Evolutionary conservation across 2,113 vertebrate genomes (phyloP).

Genomic region (Paraplagusia blochii): DNA sequence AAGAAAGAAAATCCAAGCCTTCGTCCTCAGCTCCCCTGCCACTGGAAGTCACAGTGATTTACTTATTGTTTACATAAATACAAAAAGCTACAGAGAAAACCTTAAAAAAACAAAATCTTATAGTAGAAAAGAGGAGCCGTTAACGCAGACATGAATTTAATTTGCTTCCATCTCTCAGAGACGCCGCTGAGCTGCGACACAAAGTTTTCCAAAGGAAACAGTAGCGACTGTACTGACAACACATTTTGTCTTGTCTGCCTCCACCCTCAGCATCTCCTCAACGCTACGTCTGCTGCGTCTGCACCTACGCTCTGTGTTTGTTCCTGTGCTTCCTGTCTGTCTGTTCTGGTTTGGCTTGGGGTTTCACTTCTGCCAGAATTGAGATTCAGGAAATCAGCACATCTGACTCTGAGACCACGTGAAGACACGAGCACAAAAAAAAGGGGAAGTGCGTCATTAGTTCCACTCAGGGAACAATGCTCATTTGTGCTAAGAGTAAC

Average conservation of each 20-base stretch:
- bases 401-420: conserved; percentile 33
- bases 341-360: conserved; percentile 40
- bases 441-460: conserved; percentile 56
- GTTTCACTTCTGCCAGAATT: conserved; percentile 53
- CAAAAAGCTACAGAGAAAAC: not conserved
- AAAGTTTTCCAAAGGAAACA: conserved; percentile 9
- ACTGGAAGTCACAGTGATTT: not conserved
- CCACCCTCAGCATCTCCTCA: conserved; percentile 11
- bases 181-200: not conserved
- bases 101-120: too few relatives aligned
- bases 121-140: too few relatives aligned
- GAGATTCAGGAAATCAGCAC: conserved; percentile 62
- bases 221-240: conserved; percentile 27
- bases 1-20: too few relatives aligned
- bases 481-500: conserved; percentile 31
- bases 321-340: conserved; percentile 39
- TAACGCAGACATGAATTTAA: too few relatives aligned
- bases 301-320: conserved; percentile 33
- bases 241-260: conserved; percentile 10
- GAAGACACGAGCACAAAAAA: conserved; percentile 19
- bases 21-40: too few relatives aligned
- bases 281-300: conserved; percentile 8
- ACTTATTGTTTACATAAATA: conserved; percentile 12
- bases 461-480: conserved; percentile 30
- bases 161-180: too few relatives aligned